Evolutionary conservation across 2,888 invertebrate genomes (phyloP), one percentile per base, ranked within the genome.

Genomic region (Antheraea yamamai): DNA sequence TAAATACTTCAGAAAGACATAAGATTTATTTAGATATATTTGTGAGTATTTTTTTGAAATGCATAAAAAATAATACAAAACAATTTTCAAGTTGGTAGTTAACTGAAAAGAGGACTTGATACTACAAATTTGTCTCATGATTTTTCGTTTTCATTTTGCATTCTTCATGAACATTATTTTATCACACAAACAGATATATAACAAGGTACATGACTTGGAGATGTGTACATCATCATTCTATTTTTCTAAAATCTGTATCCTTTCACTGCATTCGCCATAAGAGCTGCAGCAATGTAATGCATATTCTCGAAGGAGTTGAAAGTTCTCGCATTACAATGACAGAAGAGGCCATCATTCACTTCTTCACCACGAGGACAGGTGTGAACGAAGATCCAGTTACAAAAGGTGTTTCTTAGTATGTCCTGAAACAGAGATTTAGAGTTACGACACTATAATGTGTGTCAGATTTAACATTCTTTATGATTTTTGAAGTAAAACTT

Each of bases 311-410:
- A 92, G 0, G 88, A 88, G 0, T 76, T 78, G 77, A 91, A 92
- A 0, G 93, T 93, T 77, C 87, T 85, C 0, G 94, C 76, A 3
- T 88, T 88, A 23, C 23, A 16, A 71, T 91, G 88, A 66, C 85
- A 81, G 76, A 94, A 93, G 0, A 94, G 76, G 0, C 80, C 39
- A 12, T 94, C 89, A 0, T 85, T 84, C 0, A 91, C 89, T 78
- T 94, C 94, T 0, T 78, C 64, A 0, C 94, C 94, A 55, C 91
- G 79, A 0, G 94, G 94, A 70, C 89, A 90, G 0, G 91, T 91
- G 84, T 94, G 94, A 77, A 91, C 89, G 81, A 90, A 94, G 8
- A 91, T 86, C 94, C 94, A 94, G 0, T 80, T 76, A 14, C 75
- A 75, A 4, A 75, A 73, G 0, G 87, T 83, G 4, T 76, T 70